phyloP scores from a whole-genome alignment of 2,113 vertebrate species.

The Anseranas semipalmata region DNA sequence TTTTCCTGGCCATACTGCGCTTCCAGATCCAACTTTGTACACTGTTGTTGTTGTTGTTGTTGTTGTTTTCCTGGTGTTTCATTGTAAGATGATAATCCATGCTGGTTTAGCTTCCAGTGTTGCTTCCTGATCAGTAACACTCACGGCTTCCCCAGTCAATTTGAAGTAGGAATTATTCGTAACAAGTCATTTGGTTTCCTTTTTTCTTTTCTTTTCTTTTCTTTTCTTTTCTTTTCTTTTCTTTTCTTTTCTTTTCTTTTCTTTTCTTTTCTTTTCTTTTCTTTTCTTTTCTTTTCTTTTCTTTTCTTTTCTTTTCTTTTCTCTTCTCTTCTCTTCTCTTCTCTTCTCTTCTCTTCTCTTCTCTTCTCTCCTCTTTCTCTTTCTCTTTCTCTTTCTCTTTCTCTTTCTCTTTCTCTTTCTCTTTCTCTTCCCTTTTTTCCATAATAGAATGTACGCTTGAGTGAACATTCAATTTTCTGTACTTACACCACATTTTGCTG shows the following conservation, averaged over 20 bases:
- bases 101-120: neutral
- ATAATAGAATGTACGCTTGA: accelerated
- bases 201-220: no score
- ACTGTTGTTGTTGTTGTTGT: accelerated
- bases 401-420: no score
- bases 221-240: neutral
- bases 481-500: neutral
- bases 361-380: no score
- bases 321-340: no score
- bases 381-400: neutral
- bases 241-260: no score
- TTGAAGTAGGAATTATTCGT: neutral
- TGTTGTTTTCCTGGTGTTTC: neutral
- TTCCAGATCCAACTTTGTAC: neutral
- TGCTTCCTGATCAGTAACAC: neutral
- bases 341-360: no score
- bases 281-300: neutral
- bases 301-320: neutral
- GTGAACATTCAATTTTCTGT: neutral
- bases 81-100: neutral
- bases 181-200: neutral
- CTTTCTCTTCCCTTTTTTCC: neutral
- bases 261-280: no score
- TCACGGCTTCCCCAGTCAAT: neutral
- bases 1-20: neutral